phyloP scores from a whole-genome alignment of 2,888 invertebrate species.

The Suillia variegata region DNA sequence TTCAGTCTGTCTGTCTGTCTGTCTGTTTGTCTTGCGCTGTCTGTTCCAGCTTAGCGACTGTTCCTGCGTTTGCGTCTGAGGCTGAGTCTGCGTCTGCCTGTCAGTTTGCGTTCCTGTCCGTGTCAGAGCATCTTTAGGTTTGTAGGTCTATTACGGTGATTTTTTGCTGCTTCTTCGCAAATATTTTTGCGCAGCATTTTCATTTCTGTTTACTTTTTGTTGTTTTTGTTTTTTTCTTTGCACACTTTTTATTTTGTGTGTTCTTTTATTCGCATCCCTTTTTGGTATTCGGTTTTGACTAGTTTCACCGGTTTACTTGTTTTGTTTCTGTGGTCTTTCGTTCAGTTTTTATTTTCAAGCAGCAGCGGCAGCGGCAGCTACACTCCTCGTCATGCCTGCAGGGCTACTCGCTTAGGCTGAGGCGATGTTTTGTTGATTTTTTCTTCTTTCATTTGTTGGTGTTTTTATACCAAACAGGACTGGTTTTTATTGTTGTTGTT shows the following conservation, averaged over 20 bases:
- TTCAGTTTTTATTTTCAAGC: background rate
- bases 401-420: too few relatives aligned
- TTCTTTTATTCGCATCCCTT: background rate
- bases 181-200: too few relatives aligned
- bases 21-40: background rate
- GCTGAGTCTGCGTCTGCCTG: background rate
- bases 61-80: background rate
- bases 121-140: conserved; percentile 36
- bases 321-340: background rate
- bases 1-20: background rate
- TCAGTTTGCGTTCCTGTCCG: background rate
- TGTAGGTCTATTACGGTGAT: conserved; percentile 48
- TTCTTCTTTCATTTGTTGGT: background rate
- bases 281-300: background rate
- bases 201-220: too few relatives aligned
- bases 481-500: background rate
- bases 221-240: too few relatives aligned
- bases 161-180: too few relatives aligned
- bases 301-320: conserved; percentile 2
- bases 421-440: background rate
- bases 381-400: too few relatives aligned
- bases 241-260: too few relatives aligned
- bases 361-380: too few relatives aligned
- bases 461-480: background rate
- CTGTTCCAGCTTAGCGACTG: background rate